These are phyloP conservation scores for Cariama cristata DNA, from an alignment of 2,113 vertebrate species.

Conservation along the genomic window DNA sequence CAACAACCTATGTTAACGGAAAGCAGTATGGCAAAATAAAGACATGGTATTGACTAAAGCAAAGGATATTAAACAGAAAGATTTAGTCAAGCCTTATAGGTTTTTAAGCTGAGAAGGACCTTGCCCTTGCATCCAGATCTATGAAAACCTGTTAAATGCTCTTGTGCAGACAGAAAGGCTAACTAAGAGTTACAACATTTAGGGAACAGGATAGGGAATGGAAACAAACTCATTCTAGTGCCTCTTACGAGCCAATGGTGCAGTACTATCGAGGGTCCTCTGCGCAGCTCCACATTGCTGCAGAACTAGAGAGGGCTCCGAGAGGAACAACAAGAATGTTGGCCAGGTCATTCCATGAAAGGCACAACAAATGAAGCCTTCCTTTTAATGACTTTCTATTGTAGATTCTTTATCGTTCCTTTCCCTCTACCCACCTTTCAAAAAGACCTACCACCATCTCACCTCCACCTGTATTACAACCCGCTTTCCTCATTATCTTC, in stretches of 20 bases:
- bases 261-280: not conserved
- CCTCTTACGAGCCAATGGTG: rapidly evolving
- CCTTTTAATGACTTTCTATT: not conserved
- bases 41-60: not conserved
- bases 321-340: not conserved
- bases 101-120: not conserved
- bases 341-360: not conserved
- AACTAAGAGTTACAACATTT: not conserved
- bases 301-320: not conserved
- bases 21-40: not conserved
- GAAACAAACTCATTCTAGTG: not conserved
- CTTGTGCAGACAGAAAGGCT: not conserved
- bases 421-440: not conserved
- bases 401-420: not conserved
- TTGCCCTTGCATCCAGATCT: not conserved
- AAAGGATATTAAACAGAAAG: not conserved
- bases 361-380: not conserved
- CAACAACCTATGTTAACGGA: not conserved
- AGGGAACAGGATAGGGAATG: not conserved
- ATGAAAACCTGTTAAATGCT: not conserved
- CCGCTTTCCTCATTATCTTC: not conserved
- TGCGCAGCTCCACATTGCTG: not conserved
- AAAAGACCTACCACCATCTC: not conserved
- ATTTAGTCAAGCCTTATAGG: not conserved
- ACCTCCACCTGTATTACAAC: not conserved